These are phyloP conservation scores for Zosterops lateralis DNA, from an alignment of 2,113 vertebrate species.

Conservation along the genomic window DNA sequence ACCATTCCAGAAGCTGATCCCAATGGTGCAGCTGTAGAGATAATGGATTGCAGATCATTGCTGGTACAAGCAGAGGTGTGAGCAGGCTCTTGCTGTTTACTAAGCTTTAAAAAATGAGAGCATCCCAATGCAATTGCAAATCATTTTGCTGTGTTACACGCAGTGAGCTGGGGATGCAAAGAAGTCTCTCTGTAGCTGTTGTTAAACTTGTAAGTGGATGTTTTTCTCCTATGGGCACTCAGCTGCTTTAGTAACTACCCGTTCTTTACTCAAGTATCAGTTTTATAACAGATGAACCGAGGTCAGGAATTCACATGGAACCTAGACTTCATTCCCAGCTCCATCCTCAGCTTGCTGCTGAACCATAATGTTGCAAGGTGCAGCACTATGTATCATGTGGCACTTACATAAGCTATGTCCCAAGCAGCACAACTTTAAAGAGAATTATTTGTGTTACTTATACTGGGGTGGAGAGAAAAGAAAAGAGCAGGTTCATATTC, in stretches of 20 bases:
- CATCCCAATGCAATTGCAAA: not conserved
- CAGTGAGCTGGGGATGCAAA: not conserved
- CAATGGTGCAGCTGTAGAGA: not conserved
- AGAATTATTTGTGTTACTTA: not conserved
- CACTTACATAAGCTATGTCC: not conserved
- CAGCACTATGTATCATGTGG: not conserved
- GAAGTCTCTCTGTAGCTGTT: not conserved
- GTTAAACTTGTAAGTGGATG: not conserved
- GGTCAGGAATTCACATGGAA: not conserved
- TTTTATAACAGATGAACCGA: not conserved
- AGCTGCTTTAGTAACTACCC: not conserved
- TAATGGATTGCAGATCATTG: not conserved
- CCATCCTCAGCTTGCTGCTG: not conserved
- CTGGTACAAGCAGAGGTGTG: not conserved
- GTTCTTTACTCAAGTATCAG: not conserved
- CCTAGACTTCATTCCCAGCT: not conserved
- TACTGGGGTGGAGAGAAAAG: not conserved
- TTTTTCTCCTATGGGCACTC: not conserved
- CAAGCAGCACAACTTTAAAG: not conserved
- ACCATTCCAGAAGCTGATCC: not conserved
- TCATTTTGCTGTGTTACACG: not conserved
- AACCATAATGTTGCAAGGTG: not conserved
- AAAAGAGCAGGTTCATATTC: not conserved
- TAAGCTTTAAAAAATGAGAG: not conserved
- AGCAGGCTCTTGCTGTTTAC: not conserved